Conservation (phyloP, 2,888 invertebrate species). For the Orgyia antiqua region DNA sequence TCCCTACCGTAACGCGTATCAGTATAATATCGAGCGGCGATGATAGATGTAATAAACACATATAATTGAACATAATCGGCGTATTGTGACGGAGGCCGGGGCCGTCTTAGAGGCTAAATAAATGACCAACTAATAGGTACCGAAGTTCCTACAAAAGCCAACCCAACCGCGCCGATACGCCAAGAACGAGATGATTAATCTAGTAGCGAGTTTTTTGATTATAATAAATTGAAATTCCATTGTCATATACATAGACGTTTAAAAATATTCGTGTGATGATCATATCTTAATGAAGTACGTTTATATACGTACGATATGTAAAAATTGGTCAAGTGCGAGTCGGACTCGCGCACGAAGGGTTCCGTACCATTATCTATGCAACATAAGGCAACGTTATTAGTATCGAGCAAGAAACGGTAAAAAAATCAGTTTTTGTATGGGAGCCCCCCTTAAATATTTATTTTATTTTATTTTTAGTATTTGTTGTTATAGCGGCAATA, state of each 20-base stretch:
- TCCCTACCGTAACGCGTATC: conserved; percentile 27
- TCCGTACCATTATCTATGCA: no score
- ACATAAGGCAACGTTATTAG: no score
- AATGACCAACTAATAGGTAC: conserved; percentile 51
- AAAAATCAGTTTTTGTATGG: no score
- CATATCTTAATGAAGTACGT: conserved; percentile 6
- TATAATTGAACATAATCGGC: conserved; percentile 59
- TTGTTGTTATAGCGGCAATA: no score
- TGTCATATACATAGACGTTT: conserved; percentile 5
- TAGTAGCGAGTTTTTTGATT: conserved; percentile 26
- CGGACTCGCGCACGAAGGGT: no score
- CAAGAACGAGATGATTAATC: conserved; percentile 33
- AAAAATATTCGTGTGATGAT: conserved; percentile 1
- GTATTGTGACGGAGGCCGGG: conserved; percentile 38
- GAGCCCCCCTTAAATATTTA: no score
- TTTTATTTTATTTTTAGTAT: no score
- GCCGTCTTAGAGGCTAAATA: conserved; percentile 42
- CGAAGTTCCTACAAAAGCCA: conserved; percentile 29
- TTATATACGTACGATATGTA: no score
- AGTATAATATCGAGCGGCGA: conserved; percentile 30
- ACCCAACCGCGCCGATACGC: conserved; percentile 29
- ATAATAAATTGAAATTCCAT: conserved; percentile 29
- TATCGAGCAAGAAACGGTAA: no score
- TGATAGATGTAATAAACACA: conserved; percentile 56
- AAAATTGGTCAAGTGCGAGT: no score